Evolutionary conservation across 2,113 vertebrate genomes (phyloP), one percentile per base, ranked within the genome.

Genomic region (Hirundichthys speculiger): DNA sequence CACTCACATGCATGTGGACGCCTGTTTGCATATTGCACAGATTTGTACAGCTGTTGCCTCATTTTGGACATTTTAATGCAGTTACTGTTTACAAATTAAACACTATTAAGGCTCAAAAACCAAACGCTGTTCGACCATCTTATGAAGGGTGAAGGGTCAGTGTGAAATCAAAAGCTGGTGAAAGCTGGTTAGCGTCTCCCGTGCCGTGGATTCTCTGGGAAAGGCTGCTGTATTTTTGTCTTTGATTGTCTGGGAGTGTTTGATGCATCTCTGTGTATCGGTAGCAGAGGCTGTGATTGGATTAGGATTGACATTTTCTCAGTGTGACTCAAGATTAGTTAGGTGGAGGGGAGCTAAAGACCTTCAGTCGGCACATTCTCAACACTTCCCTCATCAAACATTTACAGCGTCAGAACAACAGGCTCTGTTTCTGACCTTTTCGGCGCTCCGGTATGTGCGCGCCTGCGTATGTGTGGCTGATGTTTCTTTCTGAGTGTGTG

Each of bases 361-460:
- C 69, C 54, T 62, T 53, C 48, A 16, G 42, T 39, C 52, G 16
- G 64, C 72, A 46, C 69, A 1, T 47, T 71, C 41, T 61, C 67
- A 48, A 75, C 64, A 64, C 75, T 60, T 77, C 25, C 24, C 77
- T 84, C 86, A 77, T 82, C 46, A 84, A 80, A 82, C 68, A 68
- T 76, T 80, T 72, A 77, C 67, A 74, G 62, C 48, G 24, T 48
- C 56, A 62, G 66, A 77, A 86, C 79, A 77, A 75, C 79, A 66
- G 80, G 77, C 69, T 78, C 63, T 30, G 58, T 68, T 64, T 64
- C 40, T 87, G 82, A 85, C 85, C 80, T 85, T 81, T n/a, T n/a
- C n/a, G n/a, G n/a, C n/a, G n/a, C n/a, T n/a, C n/a, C n/a, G n/a
- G n/a, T 80, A 70, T 58, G 39, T 51, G 7, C 66, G 55, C 56